Base-by-base conservation (phyloP, 1,140 invertebrate species). In the Drosophila fuyamai region DNA sequence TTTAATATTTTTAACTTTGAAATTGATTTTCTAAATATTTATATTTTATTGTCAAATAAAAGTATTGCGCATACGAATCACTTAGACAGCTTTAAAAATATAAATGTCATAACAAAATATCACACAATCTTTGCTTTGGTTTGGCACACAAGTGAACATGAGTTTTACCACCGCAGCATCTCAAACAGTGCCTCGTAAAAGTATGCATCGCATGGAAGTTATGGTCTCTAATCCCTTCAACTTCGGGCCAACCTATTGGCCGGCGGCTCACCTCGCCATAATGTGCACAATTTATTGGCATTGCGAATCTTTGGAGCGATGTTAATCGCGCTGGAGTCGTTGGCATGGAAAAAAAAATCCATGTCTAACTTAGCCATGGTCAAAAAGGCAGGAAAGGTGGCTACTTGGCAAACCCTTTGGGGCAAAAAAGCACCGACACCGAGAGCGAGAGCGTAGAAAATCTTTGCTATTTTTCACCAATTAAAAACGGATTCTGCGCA, bases 391-490 rank as follows among this genome's bases (percentile, higher is more conserved):
- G 36, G 43, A 67, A 65, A 58, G 55, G 57, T 71, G 40, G 83
- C 84, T 81, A 89, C 84, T 71, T 83, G 66, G 68, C 75, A 71
- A 74, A 51, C 73, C 74, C 66, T 76, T 77, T 78, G 27, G 65
- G 47, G 32, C 23, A 51, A 61, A 46, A 44, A 43, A 27, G 3
- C 48, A 12, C 48, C 48, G 48, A 51, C 48, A 51, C 48, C 48
- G 48, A 16, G n/a, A 60, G 84, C 48, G 48, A 16, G n/a, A 60
- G 84, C 84, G 84, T 89, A 43, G 66, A 73, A 73, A 89, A 84
- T 89, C 81, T 70, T 35, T 63, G 81, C 74, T 89, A 89, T 89
- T 89, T 89, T 89, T 89, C 77, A 89, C 84, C 84, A 89, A 89
- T 89, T 89, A 89, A 89, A 88, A 89, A 89, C 81, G 77, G 84